Percentiles rank a stretch among this genome's conserved stretches.
These are phyloP conservation scores for Calidris pugnax DNA, from an alignment of 2,113 vertebrate species.

Conservation along the genomic window DNA sequence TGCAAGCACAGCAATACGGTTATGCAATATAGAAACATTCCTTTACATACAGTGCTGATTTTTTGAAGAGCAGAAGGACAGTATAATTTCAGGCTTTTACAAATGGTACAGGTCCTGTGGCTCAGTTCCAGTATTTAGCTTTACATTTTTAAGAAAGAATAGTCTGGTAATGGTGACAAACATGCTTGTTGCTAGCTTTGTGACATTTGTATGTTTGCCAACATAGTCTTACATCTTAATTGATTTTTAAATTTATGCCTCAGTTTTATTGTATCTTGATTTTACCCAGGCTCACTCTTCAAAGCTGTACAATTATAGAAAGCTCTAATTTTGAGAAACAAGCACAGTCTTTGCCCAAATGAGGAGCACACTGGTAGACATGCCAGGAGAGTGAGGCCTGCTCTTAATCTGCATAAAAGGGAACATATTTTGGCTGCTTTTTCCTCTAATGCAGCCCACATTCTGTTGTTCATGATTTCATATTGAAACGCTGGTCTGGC, in stretches of 20 bases:
- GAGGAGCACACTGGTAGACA: neutral
- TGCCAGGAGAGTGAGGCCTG: neutral
- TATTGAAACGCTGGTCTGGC: neutral
- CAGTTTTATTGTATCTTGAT: slow-evolving; percentile 1
- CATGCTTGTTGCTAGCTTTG: neutral
- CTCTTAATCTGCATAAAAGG: neutral
- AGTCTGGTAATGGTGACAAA: neutral
- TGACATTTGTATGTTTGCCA: neutral
- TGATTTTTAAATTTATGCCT: neutral
- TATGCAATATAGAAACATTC: slow-evolving; percentile 38
- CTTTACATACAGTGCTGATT: neutral
- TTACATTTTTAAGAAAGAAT: neutral
- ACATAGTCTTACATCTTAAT: neutral
- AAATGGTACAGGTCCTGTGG: neutral
- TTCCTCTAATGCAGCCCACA: neutral
- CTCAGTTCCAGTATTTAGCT: neutral
- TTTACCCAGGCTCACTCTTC: slow-evolving; percentile 6
- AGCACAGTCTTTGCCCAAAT: slow-evolving; percentile 14
- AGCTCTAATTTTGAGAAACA: slow-evolving; percentile 6
- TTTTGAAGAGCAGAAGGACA: neutral
- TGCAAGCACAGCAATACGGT: slow-evolving; percentile 19
- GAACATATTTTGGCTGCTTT: neutral
- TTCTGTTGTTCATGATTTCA: neutral
- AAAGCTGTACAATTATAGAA: neutral
- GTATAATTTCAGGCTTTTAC: neutral